Evolutionary conservation across 2,113 vertebrate species (phyloP).

Genomic region (Azemiops feae): DNA sequence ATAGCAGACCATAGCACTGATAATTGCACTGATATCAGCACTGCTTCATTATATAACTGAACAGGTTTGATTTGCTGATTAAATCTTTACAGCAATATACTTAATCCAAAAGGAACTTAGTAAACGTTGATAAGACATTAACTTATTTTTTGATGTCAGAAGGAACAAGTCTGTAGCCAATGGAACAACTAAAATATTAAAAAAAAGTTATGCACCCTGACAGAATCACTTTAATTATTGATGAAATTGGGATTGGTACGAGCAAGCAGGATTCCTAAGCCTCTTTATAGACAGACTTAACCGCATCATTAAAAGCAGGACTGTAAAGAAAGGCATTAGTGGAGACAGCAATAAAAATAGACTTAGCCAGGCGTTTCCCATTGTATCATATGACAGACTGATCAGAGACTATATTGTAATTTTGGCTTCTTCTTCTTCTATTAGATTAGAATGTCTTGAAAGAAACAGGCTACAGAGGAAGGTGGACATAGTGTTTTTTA

Average conservation of each 20-base stretch:
- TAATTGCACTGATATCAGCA: background rate
- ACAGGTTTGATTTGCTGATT: background rate
- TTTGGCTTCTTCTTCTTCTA: background rate
- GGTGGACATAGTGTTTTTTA: background rate
- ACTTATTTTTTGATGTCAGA: background rate
- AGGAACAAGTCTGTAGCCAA: background rate
- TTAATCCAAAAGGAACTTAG: background rate
- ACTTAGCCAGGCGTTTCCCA: background rate
- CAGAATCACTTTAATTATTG: background rate
- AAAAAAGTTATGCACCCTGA: background rate
- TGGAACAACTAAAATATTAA: background rate
- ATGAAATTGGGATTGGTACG: background rate
- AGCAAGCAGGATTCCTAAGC: background rate
- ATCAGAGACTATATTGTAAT: background rate
- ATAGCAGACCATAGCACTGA: background rate
- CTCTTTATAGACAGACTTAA: background rate
- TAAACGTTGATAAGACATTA: background rate
- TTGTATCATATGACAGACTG: fast-evolving
- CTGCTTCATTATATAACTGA: background rate
- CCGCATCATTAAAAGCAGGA: fast-evolving
- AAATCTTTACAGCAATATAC: background rate
- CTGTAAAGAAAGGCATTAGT: background rate
- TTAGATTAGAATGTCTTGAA: background rate
- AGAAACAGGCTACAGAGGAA: background rate
- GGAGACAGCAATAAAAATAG: background rate